These are phyloP conservation scores for Bombus breviceps DNA, from an alignment of 1,140 invertebrate species.

Conservation along the genomic window DNA sequence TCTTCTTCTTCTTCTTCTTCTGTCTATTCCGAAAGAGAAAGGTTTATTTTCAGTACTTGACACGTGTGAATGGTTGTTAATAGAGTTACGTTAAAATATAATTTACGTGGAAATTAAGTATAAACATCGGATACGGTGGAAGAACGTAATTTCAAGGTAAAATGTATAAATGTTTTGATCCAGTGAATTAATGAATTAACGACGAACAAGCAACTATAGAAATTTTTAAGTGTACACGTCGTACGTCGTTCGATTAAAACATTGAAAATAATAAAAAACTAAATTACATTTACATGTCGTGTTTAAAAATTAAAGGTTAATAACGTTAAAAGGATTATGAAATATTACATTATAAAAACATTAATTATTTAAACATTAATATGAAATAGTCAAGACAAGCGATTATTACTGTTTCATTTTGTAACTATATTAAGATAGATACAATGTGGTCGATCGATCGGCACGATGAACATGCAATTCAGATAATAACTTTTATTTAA, in stretches of 20 bases:
- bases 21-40: background rate
- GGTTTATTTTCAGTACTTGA: background rate
- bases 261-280: too few relatives aligned
- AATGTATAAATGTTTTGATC: background rate
- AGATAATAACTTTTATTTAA: background rate
- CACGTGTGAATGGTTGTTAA: too few relatives aligned
- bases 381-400: too few relatives aligned
- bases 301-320: background rate
- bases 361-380: too few relatives aligned
- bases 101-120: too few relatives aligned
- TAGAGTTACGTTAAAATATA: too few relatives aligned
- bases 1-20: background rate
- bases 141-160: background rate
- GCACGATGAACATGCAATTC: background rate
- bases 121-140: background rate
- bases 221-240: fast-evolving
- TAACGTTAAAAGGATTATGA: too few relatives aligned
- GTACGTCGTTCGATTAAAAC: too few relatives aligned
- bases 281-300: background rate
- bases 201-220: background rate
- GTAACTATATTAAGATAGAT: too few relatives aligned
- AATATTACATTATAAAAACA: too few relatives aligned
- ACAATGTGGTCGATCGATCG: background rate
- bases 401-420: background rate
- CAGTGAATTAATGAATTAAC: background rate